These are phyloP conservation scores for Anastrepha obliqua DNA, from an alignment of 1,140 invertebrate species.

Conservation along the genomic window DNA sequence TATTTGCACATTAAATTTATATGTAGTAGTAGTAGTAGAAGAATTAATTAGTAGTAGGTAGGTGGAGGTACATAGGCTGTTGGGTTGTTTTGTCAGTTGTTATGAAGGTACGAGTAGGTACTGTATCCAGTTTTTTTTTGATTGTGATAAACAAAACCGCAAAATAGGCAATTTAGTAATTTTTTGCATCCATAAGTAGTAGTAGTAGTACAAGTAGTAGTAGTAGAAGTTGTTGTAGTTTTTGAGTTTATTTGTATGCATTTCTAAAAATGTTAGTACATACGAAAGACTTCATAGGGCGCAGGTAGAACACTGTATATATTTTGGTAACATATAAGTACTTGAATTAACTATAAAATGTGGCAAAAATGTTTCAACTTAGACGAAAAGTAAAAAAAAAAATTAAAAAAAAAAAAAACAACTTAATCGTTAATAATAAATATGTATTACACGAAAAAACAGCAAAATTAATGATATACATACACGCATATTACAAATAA, in stretches of 20 bases:
- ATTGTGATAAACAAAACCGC: constrained; percentile 50
- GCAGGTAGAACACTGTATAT: constrained; percentile 70
- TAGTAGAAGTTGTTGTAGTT: constrained; percentile 38
- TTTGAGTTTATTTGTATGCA: constrained; percentile 36
- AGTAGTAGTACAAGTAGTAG: constrained; percentile 43
- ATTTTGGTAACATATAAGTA: constrained; percentile 44
- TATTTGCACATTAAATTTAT: constrained; percentile 44
- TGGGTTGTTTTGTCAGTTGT: constrained; percentile 49
- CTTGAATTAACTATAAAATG: constrained; percentile 40
- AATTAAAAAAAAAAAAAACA: background rate
- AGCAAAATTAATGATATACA: too few relatives aligned
- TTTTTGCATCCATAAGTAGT: constrained; percentile 25
- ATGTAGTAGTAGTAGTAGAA: constrained; percentile 49
- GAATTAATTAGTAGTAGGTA: constrained; percentile 47
- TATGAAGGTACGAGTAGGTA: constrained; percentile 51
- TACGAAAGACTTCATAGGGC: constrained; percentile 74
- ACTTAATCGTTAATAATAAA: too few relatives aligned
- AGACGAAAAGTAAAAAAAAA: background rate
- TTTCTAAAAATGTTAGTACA: constrained; percentile 56
- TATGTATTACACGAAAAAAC: background rate
- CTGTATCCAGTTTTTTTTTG: constrained; percentile 42
- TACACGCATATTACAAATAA: too few relatives aligned
- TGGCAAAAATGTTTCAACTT: constrained; percentile 11
- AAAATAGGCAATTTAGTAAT: constrained; percentile 53
- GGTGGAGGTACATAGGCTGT: constrained; percentile 36